Evolutionary conservation across 2,888 invertebrate species (phyloP).

Genomic region (Gortyna flavago): DNA sequence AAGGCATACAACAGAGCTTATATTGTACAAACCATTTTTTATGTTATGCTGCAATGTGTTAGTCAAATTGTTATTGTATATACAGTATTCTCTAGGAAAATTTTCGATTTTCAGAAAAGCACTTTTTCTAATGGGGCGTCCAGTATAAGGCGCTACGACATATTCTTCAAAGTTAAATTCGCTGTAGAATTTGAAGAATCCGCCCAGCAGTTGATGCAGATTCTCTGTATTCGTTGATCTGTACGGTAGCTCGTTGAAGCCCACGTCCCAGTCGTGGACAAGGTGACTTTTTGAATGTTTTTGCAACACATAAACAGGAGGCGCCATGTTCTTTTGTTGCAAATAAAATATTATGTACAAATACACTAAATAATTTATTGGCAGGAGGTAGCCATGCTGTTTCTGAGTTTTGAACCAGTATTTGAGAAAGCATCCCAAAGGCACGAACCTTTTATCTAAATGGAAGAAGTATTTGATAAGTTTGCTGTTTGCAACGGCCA

Average conservation of each 20-base stretch:
- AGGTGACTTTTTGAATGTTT: background rate
- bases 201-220: constrained; percentile 54
- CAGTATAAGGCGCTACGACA: constrained; percentile 58
- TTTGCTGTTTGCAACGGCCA: constrained; percentile 5
- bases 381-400: constrained; percentile 1
- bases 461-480: constrained; percentile 55
- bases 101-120: constrained; percentile 20
- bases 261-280: constrained; percentile 3
- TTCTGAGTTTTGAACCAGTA: constrained; percentile 52
- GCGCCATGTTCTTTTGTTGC: constrained; percentile 54
- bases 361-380: constrained; percentile 15
- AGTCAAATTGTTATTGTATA: constrained; percentile 24
- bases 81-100: constrained; percentile 40
- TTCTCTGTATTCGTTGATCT: constrained; percentile 12
- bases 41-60: background rate
- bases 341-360: constrained; percentile 63
- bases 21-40: background rate
- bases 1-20: constrained; percentile 8
- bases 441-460: constrained; percentile 44
- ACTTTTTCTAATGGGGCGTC: constrained; percentile 19
- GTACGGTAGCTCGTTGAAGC: constrained; percentile 26
- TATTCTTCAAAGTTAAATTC: constrained; percentile 56
- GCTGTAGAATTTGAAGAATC: constrained; percentile 64
- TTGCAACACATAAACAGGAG: constrained; percentile 16
- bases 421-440: constrained; percentile 58